Conservation (phyloP, 1,140 invertebrate species). For the Diorhabda carinulata region DNA sequence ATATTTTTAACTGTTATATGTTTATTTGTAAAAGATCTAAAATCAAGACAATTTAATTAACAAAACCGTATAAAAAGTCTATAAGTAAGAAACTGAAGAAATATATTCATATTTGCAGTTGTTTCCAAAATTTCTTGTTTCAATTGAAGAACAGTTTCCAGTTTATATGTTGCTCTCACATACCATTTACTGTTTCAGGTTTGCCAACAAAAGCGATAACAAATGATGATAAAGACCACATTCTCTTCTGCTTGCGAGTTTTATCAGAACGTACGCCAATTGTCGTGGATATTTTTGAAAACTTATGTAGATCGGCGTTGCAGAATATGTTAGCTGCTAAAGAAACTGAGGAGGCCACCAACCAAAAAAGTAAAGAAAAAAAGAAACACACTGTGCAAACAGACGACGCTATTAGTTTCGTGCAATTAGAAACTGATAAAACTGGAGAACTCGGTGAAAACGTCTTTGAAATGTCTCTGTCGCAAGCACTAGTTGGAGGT, state of each 20-base stretch:
- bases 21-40: too few relatives aligned
- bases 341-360: slow-evolving; percentile 62
- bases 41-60: too few relatives aligned
- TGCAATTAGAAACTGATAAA: slow-evolving; percentile 73
- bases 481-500: slow-evolving; percentile 78
- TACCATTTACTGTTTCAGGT: slow-evolving; percentile 46
- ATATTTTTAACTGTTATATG: too few relatives aligned
- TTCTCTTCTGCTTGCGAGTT: slow-evolving; percentile 77
- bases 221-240: slow-evolving; percentile 90
- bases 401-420: slow-evolving; percentile 83
- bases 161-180: neutral
- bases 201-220: slow-evolving; percentile 75
- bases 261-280: slow-evolving; percentile 70
- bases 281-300: slow-evolving; percentile 73
- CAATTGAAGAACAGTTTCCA: too few relatives aligned
- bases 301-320: slow-evolving; percentile 75
- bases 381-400: slow-evolving; percentile 69
- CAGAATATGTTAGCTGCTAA: slow-evolving; percentile 83
- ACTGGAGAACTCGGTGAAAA: slow-evolving; percentile 78
- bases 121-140: too few relatives aligned
- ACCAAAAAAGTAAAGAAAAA: slow-evolving; percentile 65
- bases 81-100: too few relatives aligned
- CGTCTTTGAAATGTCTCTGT: slow-evolving; percentile 93
- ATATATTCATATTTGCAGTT: too few relatives aligned
- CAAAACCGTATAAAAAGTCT: too few relatives aligned